These are phyloP conservation scores for Heloderma charlesbogerti DNA, from an alignment of 2,113 vertebrate species.

Conservation along the genomic window DNA sequence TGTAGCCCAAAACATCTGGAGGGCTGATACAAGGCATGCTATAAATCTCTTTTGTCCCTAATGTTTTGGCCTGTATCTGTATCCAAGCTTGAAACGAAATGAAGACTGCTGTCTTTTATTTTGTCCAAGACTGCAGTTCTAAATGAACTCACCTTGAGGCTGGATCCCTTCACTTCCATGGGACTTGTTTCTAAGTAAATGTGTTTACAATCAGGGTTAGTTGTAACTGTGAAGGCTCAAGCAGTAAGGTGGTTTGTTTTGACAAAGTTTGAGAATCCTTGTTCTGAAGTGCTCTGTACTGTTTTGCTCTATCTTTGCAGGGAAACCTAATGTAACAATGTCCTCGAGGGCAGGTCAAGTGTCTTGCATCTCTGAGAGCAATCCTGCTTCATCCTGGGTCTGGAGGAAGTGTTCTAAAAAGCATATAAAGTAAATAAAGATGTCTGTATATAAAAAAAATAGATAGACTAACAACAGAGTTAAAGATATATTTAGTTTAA, in stretches of 20 bases:
- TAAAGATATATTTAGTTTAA: no score
- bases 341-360: conserved; percentile 57
- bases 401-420: conserved; percentile 76
- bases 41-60: background rate
- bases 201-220: background rate
- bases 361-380: conserved; percentile 74
- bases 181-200: background rate
- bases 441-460: no score
- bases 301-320: conserved; percentile 55
- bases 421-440: conserved; percentile 74
- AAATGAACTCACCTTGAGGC: background rate
- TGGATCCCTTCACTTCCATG: background rate
- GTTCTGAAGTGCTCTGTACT: conserved; percentile 8
- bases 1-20: background rate
- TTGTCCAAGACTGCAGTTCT: background rate
- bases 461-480: no score
- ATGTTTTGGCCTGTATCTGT: background rate
- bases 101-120: background rate
- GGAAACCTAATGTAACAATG: conserved; percentile 70
- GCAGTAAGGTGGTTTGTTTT: background rate
- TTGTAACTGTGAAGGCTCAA: background rate
- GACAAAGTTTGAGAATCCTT: background rate
- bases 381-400: conserved; percentile 75
- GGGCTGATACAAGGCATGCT: background rate
- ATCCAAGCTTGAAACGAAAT: background rate